Percentiles rank a stretch among this genome's conserved stretches.
phyloP scores from a whole-genome alignment of 1,140 invertebrate genomes.

The Heliconius hermathena region DNA sequence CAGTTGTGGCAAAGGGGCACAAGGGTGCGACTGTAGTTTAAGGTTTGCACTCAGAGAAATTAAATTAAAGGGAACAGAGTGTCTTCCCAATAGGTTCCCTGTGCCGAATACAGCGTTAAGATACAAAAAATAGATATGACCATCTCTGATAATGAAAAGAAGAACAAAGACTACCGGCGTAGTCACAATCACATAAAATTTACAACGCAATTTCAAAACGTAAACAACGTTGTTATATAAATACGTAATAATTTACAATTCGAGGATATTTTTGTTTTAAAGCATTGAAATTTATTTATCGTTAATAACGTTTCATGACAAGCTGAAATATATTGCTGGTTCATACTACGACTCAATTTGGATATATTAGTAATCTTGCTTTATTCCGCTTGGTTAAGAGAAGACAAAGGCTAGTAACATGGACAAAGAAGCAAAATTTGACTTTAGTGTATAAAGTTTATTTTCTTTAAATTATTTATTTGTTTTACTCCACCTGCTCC shows the following conservation, averaged over 20 bases:
- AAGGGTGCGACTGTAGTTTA: too few species aligned
- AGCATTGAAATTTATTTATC: background rate
- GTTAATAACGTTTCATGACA: background rate
- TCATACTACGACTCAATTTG: background rate
- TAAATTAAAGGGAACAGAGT: too few species aligned
- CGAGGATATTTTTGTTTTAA: constrained; percentile 3
- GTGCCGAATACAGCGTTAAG: too few species aligned
- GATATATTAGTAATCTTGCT: background rate
- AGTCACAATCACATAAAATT: background rate
- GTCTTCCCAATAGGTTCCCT: too few species aligned
- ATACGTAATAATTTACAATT: constrained; percentile 6
- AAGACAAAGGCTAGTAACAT: too few species aligned
- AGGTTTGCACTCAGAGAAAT: too few species aligned
- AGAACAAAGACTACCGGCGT: constrained; percentile 1
- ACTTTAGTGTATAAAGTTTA: too few species aligned
- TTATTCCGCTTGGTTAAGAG: too few species aligned
- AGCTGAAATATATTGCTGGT: background rate
- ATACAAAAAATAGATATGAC: background rate
- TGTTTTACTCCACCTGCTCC: too few species aligned
- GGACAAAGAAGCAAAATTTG: too few species aligned
- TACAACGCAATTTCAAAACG: background rate
- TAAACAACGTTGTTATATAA: constrained; percentile 2
- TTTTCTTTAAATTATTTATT: too few species aligned
- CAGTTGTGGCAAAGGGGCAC: too few species aligned
- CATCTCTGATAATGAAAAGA: background rate